phyloP scores from a whole-genome alignment of 1,140 invertebrate species.

The Hetaerina americana region DNA sequence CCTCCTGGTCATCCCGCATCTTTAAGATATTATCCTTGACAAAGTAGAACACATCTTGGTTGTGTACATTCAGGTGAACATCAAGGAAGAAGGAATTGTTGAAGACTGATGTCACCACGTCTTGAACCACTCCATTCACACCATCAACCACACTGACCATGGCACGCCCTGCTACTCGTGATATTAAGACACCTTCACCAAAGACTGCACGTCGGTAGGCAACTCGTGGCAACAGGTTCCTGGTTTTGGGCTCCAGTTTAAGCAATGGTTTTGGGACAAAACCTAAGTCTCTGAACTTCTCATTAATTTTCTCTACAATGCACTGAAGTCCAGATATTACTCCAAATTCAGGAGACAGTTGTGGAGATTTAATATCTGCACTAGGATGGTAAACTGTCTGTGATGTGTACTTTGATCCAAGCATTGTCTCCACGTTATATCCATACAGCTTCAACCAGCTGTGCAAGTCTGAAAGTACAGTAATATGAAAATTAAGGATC shows the following conservation, averaged over 20 bases:
- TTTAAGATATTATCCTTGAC: constrained; percentile 82
- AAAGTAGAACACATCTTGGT: constrained; percentile 89
- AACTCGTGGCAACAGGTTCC: constrained; percentile 60
- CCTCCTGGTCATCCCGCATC: constrained; percentile 77
- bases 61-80: constrained; percentile 79
- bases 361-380: constrained; percentile 58
- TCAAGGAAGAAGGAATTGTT: constrained; percentile 89
- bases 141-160: constrained; percentile 74
- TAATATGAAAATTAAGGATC: too few relatives aligned
- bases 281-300: constrained; percentile 65
- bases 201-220: constrained; percentile 74
- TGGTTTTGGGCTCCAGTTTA: constrained; percentile 69
- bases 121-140: constrained; percentile 74
- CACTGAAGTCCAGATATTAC: constrained; percentile 79
- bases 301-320: constrained; percentile 69
- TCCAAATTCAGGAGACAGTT: constrained; percentile 67
- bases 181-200: constrained; percentile 80
- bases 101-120: constrained; percentile 84
- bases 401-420: constrained; percentile 64
- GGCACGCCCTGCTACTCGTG: constrained; percentile 60
- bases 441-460: constrained; percentile 81
- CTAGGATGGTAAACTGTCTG: constrained; percentile 62
- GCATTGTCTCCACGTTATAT: constrained; percentile 72
- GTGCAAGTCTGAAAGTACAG: constrained; percentile 55
- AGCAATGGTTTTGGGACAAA: constrained; percentile 69